Base-by-base conservation (phyloP, 1,140 invertebrate species). In the Micrasema longulum region DNA sequence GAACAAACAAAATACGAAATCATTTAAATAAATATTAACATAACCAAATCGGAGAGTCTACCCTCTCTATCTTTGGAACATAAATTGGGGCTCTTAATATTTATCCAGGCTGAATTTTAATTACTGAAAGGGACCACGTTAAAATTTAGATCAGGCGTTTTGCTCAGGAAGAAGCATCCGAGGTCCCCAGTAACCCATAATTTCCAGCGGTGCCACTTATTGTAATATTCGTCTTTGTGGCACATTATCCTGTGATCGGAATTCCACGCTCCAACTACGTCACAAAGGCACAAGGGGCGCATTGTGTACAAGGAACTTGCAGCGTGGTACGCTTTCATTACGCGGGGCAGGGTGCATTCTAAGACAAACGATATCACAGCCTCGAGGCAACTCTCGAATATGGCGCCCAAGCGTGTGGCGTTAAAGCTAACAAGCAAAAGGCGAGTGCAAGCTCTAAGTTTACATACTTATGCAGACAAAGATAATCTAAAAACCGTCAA, bases 231-330 rank as follows among this genome's bases (percentile, higher is more conserved):
- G 50, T 53, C 50, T 53, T 53, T 53, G 50, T 53, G 50, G 6
- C 12, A 22, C 10, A 22, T 26, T 53, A 26, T 12, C 23, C 50
- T 23, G 23, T 26, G 50, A 53, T 53, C 50, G 50, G 50, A 53
- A 53, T 53, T 60, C 36, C 16, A 31, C 16, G 14, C 35, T 20
- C 16, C 16, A 12, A 41, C 16, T 11, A 11, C 11, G 14, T 22
- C 26, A 60, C 55, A 60, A 60, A 60, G 55, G 53, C 43, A 20
- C 23, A n/a, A 10, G 7, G 9, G 10, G 36, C 18, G 22, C 55
- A 53, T 60, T 60, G 35, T 60, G 35, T 38, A 22, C 55, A 14
- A 16, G 1, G 10, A 43, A 60, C 55, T 60, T 60, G 36, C 55
- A 60, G 55, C 35, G 9, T 9, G 35, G 9, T 16, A 31, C 18